Conservation (phyloP, 2,888 invertebrate genomes). For the Ashinkailepas kermadecensis region DNA sequence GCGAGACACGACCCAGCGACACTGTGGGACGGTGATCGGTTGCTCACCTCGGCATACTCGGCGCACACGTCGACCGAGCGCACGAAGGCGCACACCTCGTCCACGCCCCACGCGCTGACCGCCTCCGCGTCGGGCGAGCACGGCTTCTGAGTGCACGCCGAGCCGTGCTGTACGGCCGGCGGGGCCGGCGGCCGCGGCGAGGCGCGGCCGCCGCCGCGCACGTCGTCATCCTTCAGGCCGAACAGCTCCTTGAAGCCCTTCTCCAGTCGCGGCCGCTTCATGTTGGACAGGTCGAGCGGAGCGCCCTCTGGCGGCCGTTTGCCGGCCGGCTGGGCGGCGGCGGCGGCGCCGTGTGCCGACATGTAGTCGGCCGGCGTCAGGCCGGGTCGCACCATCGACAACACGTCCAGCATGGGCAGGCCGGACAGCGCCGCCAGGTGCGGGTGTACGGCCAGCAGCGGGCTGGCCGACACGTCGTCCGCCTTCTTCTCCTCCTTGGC, state of each 20-base stretch:
- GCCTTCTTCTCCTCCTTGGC: slow-evolving; percentile 71
- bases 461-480: slow-evolving; percentile 74
- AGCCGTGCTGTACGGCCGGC: slow-evolving; percentile 71
- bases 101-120: slow-evolving; percentile 58
- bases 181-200: slow-evolving; percentile 83
- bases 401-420: slow-evolving; percentile 64
- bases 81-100: slow-evolving; percentile 79
- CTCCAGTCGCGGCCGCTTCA: slow-evolving; percentile 78
- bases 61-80: slow-evolving; percentile 93
- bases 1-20: neutral
- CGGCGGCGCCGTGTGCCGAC: slow-evolving; percentile 54
- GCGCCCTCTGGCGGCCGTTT: slow-evolving; percentile 72
- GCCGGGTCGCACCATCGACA: slow-evolving; percentile 67
- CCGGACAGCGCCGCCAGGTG: slow-evolving; percentile 83
- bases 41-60: slow-evolving; percentile 92
- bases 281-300: slow-evolving; percentile 46
- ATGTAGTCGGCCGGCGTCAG: slow-evolving; percentile 81
- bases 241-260: slow-evolving; percentile 79
- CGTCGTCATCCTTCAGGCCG: slow-evolving; percentile 78
- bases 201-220: slow-evolving; percentile 84
- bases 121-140: slow-evolving; percentile 88
- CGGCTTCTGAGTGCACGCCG: slow-evolving; percentile 88
- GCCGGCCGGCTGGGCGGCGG: slow-evolving; percentile 71
- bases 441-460: slow-evolving; percentile 84
- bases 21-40: slow-evolving; percentile 51